Conservation (phyloP, 2,888 invertebrate species). For the Dilophus febrilis region DNA sequence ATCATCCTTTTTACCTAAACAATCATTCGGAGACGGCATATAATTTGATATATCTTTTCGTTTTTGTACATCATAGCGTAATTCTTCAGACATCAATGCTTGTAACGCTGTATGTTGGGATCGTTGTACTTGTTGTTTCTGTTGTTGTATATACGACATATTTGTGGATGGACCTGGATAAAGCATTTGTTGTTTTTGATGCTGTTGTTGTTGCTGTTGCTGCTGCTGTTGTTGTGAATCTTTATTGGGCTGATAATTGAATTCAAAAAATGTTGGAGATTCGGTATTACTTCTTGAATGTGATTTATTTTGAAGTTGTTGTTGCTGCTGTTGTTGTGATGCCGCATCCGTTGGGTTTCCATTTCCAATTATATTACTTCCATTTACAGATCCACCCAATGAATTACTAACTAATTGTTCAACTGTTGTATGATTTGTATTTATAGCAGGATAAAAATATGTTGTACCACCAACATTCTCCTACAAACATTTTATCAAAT, state of each 20-base stretch:
- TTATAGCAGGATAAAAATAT: slow-evolving; percentile 68
- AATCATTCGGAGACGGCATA: slow-evolving; percentile 41
- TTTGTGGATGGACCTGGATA: slow-evolving; percentile 30
- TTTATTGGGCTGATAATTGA: not conserved
- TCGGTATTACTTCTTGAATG: slow-evolving; percentile 12
- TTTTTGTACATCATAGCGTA: slow-evolving; percentile 36
- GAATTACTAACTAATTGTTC: slow-evolving; percentile 18
- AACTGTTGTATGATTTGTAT: slow-evolving; percentile 34
- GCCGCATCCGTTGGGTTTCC: slow-evolving; percentile 14
- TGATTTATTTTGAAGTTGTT: slow-evolving; percentile 20
- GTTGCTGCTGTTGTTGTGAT: slow-evolving; percentile 14
- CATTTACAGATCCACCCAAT: no score
- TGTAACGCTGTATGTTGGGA: no score
- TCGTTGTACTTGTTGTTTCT: no score
- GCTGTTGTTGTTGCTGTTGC: no score
- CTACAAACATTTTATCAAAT: no score
- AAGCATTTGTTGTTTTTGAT: slow-evolving; percentile 17
- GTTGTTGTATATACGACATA: slow-evolving; percentile 25
- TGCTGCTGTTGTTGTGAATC: no score
- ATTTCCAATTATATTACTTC: slow-evolving; percentile 7
- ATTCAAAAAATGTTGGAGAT: not conserved
- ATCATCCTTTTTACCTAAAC: not conserved
- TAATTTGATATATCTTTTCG: slow-evolving; percentile 31
- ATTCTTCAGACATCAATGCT: slow-evolving; percentile 73
- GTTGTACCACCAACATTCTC: slow-evolving; percentile 90